Evolutionary conservation across 1,140 invertebrate genomes (phyloP).

Genomic region (Drosophila yakuba): DNA sequence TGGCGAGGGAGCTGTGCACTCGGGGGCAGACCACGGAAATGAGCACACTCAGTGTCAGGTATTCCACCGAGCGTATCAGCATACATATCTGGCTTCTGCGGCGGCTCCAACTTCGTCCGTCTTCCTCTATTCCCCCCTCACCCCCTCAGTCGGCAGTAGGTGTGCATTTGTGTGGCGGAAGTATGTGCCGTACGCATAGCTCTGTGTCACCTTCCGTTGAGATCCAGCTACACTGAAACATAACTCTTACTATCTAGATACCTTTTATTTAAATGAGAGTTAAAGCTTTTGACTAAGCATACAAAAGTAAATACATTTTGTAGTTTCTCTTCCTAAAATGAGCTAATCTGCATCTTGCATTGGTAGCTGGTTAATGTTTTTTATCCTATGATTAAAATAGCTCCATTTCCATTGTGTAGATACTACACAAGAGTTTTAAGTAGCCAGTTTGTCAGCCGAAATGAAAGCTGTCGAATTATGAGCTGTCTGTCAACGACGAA

Average conservation of each 20-base stretch:
- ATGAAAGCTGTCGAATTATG: constrained; percentile 57
- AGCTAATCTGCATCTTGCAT: too few species aligned
- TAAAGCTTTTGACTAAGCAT: too few species aligned
- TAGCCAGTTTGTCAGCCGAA: constrained; percentile 27
- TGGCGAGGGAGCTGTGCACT: neutral
- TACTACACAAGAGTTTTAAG: constrained; percentile 32
- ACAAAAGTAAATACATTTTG: too few species aligned
- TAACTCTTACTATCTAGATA: neutral
- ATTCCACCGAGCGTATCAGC: constrained; percentile 59
- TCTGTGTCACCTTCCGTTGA: constrained; percentile 44
- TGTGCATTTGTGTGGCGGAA: constrained; percentile 30
- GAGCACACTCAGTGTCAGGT: constrained; percentile 71
- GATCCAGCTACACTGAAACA: constrained; percentile 15
- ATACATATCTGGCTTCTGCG: constrained; percentile 60
- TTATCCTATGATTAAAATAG: too few species aligned
- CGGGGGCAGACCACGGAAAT: constrained; percentile 66
- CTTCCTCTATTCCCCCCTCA: too few species aligned
- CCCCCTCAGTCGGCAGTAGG: constrained; percentile 4
- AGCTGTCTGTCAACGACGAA: constrained; percentile 43
- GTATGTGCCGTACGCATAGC: constrained; percentile 59
- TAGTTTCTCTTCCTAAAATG: too few species aligned
- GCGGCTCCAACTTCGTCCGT: constrained; percentile 34
- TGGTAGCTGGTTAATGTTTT: too few species aligned
- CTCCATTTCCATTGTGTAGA: neutral
- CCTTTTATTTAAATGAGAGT: too few species aligned